A percentile compares a stretch with the other conserved stretches of the same genome.
These are phyloP conservation scores for Malacoraja senta DNA, from an alignment of 2,797 vertebrate genomes.

Conservation along the genomic window DNA sequence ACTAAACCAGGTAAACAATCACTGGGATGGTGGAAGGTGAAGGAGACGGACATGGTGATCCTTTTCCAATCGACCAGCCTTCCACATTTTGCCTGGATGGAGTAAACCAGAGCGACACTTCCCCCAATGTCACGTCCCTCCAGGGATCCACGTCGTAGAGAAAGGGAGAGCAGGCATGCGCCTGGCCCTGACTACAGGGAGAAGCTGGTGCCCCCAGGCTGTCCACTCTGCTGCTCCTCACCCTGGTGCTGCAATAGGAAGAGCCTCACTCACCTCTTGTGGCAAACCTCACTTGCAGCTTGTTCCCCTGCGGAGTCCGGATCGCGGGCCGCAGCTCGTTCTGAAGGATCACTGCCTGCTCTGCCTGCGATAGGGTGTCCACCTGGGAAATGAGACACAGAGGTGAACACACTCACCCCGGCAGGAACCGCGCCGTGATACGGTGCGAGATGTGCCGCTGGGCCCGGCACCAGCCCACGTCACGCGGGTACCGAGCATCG, in stretches of 20 bases:
- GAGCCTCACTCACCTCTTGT: constrained; percentile 69
- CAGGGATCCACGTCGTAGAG: not conserved
- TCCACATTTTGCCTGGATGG: not conserved
- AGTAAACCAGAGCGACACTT: not conserved
- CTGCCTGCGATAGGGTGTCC: constrained; percentile 71
- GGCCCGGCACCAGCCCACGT: not conserved
- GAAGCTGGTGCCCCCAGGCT: not conserved
- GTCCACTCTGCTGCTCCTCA: not conserved
- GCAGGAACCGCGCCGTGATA: not conserved
- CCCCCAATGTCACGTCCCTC: too few species aligned
- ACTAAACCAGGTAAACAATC: not conserved
- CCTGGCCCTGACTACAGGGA: not conserved
- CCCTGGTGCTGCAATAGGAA: not conserved
- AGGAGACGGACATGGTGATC: not conserved
- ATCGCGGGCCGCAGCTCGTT: constrained; percentile 80
- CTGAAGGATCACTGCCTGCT: constrained; percentile 80
- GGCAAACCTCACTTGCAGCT: constrained; percentile 82
- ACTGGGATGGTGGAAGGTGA: not conserved
- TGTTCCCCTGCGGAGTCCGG: constrained; percentile 86
- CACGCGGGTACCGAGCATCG: too few species aligned
- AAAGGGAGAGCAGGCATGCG: not conserved
- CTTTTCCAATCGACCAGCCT: not conserved
- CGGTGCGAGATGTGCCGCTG: not conserved
- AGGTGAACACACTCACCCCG: not conserved
- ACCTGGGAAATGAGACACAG: constrained; percentile 56